phyloP scores from a whole-genome alignment of 2,113 vertebrate genomes.

The Pristiophorus japonicus region DNA sequence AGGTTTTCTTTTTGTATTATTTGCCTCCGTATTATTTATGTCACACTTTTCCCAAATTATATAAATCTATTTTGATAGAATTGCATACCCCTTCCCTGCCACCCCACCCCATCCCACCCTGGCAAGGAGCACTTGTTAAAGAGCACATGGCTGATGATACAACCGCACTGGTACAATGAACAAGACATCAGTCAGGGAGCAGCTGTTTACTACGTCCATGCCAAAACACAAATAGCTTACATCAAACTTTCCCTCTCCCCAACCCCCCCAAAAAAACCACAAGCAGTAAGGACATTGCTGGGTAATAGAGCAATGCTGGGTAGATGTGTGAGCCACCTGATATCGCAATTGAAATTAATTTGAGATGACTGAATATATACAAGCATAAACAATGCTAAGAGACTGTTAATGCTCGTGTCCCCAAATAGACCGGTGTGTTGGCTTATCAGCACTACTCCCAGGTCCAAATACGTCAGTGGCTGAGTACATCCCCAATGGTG shows the following conservation, averaged over 20 bases:
- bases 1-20: slow-evolving; percentile 37
- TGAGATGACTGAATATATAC: background rate
- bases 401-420: background rate
- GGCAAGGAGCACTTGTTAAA: slow-evolving; percentile 1
- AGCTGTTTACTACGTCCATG: background rate
- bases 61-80: background rate
- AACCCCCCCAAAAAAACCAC: background rate
- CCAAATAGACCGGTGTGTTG: background rate
- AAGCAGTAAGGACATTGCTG: background rate
- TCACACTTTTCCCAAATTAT: slow-evolving; percentile 24
- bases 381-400: background rate
- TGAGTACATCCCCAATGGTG: background rate
- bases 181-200: slow-evolving; percentile 25
- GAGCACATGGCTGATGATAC: background rate
- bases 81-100: background rate
- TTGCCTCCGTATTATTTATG: slow-evolving; percentile 33
- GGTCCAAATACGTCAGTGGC: background rate
- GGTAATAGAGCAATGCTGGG: background rate
- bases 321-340: background rate
- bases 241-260: background rate
- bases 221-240: background rate
- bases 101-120: background rate
- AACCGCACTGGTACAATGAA: slow-evolving; percentile 1
- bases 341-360: no score
- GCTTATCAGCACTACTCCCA: background rate